These are phyloP conservation scores for Megaceryle alcyon DNA, from an alignment of 2,797 vertebrate species.

Conservation along the genomic window DNA sequence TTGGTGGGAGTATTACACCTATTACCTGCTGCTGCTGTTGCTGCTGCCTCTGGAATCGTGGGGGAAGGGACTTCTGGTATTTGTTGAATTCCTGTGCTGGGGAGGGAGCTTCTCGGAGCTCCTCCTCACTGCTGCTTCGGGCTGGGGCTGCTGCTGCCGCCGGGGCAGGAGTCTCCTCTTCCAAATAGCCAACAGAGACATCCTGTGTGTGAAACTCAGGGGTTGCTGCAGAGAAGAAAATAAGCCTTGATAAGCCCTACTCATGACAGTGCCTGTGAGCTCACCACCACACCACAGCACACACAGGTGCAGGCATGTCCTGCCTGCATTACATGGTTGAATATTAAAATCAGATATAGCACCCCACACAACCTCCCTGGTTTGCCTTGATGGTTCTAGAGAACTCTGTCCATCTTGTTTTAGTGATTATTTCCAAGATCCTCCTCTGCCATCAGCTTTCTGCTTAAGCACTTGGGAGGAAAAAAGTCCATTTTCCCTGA, in stretches of 20 bases:
- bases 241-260: neutral
- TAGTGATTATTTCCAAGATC: neutral
- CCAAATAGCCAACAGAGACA: slow-evolving; percentile 65
- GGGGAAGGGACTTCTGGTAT: slow-evolving; percentile 90
- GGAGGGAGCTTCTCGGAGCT: slow-evolving; percentile 83
- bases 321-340: neutral
- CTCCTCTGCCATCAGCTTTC: neutral
- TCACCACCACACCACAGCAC: neutral
- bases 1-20: neutral
- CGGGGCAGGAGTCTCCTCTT: slow-evolving; percentile 77
- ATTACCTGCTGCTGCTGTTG: slow-evolving; percentile 67
- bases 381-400: neutral
- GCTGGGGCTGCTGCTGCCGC: slow-evolving; percentile 54
- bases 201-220: slow-evolving; percentile 80
- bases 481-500: neutral
- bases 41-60: slow-evolving; percentile 92
- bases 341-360: neutral
- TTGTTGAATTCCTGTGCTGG: slow-evolving; percentile 88
- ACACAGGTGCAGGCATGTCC: fast-evolving
- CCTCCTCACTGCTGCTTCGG: slow-evolving; percentile 85
- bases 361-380: neutral
- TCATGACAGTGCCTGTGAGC: neutral
- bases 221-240: slow-evolving; percentile 58
- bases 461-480: neutral
- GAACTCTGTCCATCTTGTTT: neutral